These are phyloP conservation scores for Cinclus cinclus DNA, from an alignment of 2,113 vertebrate species.

Conservation along the genomic window DNA sequence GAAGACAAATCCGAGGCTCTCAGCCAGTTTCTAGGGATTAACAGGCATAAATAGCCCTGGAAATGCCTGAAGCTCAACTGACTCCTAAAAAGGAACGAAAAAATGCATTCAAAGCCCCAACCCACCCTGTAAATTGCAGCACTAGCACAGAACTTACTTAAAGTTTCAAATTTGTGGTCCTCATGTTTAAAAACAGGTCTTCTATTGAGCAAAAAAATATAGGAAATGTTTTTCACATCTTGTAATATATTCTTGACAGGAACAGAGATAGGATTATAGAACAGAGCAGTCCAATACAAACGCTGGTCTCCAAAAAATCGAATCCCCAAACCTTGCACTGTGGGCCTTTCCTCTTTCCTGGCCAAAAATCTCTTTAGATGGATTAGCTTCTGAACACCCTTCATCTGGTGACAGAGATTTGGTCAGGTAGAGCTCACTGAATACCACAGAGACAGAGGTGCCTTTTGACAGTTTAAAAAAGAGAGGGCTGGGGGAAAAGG, in stretches of 20 bases:
- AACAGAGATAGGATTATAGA: constrained; percentile 5
- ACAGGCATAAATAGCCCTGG: constrained; percentile 9
- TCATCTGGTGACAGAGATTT: background rate
- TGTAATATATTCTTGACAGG: background rate
- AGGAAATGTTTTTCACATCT: background rate
- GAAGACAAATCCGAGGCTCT: constrained; percentile 15
- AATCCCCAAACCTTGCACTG: background rate
- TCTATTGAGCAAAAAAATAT: background rate
- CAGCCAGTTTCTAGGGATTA: constrained; percentile 19
- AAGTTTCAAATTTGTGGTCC: constrained; percentile 9
- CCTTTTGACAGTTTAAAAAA: background rate
- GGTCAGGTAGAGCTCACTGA: background rate
- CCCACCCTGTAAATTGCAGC: background rate
- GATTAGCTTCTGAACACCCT: background rate
- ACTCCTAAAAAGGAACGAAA: background rate
- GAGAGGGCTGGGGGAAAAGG: accelerated
- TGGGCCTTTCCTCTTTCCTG: background rate
- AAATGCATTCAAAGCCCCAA: background rate
- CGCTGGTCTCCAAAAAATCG: background rate
- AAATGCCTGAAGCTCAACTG: constrained; percentile 1
- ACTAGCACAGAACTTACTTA: background rate
- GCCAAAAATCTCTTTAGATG: background rate
- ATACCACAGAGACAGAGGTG: background rate
- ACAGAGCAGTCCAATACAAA: background rate
- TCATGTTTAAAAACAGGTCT: background rate